These are phyloP conservation scores for Callionymus lyra DNA, from an alignment of 2,113 vertebrate genomes.

Conservation along the genomic window DNA sequence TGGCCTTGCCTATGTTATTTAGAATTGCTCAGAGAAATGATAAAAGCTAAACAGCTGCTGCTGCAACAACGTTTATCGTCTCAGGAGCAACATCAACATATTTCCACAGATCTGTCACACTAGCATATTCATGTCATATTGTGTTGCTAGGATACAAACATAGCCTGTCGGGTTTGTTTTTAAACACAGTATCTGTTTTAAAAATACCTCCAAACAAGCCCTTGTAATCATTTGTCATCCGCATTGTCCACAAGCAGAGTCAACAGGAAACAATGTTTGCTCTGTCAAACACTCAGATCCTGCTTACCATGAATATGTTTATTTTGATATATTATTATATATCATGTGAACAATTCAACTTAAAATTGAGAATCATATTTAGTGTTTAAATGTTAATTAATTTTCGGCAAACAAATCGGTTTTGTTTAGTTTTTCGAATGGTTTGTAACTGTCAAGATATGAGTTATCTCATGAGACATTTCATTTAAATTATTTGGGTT, in stretches of 20 bases:
- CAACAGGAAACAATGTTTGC: background rate
- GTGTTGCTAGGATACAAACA: slow-evolving; percentile 51
- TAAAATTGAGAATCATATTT: no score
- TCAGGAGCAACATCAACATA: slow-evolving; percentile 27
- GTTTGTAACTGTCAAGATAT: no score
- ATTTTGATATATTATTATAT: no score
- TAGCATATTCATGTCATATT: slow-evolving; percentile 27
- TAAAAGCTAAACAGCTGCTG: slow-evolving; percentile 5
- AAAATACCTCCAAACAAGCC: slow-evolving; percentile 6
- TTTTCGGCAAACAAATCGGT: no score
- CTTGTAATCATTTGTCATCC: background rate
- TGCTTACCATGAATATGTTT: no score
- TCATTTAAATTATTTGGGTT: no score
- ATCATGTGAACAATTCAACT: no score
- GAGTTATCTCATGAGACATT: no score
- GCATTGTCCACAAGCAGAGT: background rate
- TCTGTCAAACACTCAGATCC: no score
- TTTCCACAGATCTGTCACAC: slow-evolving; percentile 34
- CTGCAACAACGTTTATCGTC: slow-evolving; percentile 10
- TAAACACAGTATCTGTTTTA: slow-evolving; percentile 5
- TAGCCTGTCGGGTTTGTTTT: slow-evolving; percentile 14
- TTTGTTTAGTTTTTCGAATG: no score
- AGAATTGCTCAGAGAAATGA: background rate
- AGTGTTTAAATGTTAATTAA: no score
- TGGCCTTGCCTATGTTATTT: background rate